A percentile compares a stretch with the other conserved stretches of the same genome.
Conservation (phyloP, 2,888 invertebrate genomes). For the Calameuta idolon region DNA sequence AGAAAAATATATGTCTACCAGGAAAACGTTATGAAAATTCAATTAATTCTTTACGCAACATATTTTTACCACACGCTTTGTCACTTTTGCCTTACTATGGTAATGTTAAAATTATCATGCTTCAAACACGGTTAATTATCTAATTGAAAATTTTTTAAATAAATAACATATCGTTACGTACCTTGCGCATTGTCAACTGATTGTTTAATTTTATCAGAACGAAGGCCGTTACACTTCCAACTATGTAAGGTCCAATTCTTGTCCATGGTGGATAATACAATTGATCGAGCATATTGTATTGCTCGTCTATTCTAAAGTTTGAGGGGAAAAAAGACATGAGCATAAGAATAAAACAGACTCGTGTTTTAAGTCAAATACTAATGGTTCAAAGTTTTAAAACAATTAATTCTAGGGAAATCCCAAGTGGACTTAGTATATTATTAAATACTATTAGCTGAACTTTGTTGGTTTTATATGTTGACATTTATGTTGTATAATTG, state of each 20-base stretch:
- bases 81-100: not conserved
- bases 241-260: constrained; percentile 68
- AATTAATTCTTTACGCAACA: too few relatives aligned
- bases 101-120: not conserved
- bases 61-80: too few relatives aligned
- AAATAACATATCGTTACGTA: constrained; percentile 29
- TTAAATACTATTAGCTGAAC: not conserved
- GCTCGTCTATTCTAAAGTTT: constrained; percentile 62
- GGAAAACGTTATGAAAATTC: not conserved
- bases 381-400: not conserved
- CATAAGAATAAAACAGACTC: not conserved
- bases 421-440: not conserved
- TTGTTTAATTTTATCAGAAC: constrained; percentile 57
- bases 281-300: constrained; percentile 57
- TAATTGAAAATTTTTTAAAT: not conserved
- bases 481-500: not conserved
- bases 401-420: not conserved
- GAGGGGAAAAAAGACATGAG: not conserved
- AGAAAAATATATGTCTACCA: not conserved
- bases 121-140: not conserved
- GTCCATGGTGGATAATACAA: constrained; percentile 70
- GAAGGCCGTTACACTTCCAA: constrained; percentile 69
- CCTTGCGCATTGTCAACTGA: constrained; percentile 47
- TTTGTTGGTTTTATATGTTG: not conserved
- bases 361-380: not conserved